Conservation (phyloP, 2,113 vertebrate genomes). For the Miniopterus natalensis region DNA sequence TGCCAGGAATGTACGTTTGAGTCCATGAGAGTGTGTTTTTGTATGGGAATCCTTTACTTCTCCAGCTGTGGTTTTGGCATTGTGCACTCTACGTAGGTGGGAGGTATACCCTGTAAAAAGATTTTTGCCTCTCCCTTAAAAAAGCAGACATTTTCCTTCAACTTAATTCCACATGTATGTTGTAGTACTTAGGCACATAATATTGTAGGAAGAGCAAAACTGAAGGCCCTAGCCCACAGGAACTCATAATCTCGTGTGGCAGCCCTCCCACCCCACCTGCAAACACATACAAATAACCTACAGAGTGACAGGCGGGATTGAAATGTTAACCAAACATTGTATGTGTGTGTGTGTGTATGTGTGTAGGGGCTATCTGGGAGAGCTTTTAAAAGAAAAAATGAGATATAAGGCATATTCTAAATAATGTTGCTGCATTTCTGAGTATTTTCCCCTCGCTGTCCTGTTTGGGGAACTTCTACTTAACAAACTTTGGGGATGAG, state of each 20-base stretch:
- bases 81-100: not conserved
- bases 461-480: not conserved
- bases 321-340: not conserved
- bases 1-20: not conserved
- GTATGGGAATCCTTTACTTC: not conserved
- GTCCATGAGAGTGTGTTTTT: not conserved
- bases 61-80: not conserved
- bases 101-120: not conserved
- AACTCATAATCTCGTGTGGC: not conserved
- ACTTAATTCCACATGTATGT: not conserved
- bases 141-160: not conserved
- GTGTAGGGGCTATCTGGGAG: not conserved
- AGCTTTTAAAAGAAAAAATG: not conserved
- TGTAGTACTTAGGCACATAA: not conserved
- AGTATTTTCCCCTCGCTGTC: not conserved
- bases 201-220: not conserved
- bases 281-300: not conserved
- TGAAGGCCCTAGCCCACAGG: not conserved
- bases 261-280: not conserved
- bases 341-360: not conserved
- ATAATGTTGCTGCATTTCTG: not conserved
- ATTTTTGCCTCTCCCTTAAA: not conserved
- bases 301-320: not conserved
- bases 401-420: not conserved
- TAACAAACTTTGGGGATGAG: not conserved